These are phyloP conservation scores for Phrynocephalus vlangalii DNA, from an alignment of 2,797 vertebrate genomes.

Conservation along the genomic window DNA sequence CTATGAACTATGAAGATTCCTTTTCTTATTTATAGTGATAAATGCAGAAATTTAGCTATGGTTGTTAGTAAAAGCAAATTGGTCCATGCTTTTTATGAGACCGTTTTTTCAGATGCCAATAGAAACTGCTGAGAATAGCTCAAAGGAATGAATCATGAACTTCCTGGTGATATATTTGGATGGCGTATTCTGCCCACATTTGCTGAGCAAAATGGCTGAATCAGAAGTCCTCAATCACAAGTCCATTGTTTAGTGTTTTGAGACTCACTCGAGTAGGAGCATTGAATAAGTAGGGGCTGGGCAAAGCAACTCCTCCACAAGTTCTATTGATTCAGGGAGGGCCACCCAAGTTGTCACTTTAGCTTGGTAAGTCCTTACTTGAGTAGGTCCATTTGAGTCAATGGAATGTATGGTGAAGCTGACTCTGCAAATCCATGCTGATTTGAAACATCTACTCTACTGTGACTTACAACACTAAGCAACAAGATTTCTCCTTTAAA, in stretches of 20 bases:
- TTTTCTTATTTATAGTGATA: not conserved
- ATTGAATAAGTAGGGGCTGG: too few species aligned
- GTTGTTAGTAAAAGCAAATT: not conserved
- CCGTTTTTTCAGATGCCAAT: constrained; percentile 24
- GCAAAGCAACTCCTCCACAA: too few species aligned
- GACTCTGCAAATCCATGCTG: too few species aligned
- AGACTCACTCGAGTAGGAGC: too few species aligned
- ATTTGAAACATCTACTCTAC: too few species aligned
- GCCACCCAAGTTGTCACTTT: too few species aligned
- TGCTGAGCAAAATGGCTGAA: not conserved
- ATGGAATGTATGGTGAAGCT: too few species aligned
- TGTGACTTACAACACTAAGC: too few species aligned
- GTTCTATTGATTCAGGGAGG: too few species aligned
- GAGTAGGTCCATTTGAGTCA: too few species aligned
- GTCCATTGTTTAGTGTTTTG: too few species aligned
- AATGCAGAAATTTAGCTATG: not conserved
- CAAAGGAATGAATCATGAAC: constrained; percentile 21
- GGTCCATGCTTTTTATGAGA: not conserved
- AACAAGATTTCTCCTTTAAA: not conserved
- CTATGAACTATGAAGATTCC: not conserved
- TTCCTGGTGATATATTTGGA: constrained; percentile 31
- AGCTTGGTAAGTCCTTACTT: too few species aligned
- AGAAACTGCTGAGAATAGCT: constrained; percentile 61
- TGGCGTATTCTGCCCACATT: not conserved
- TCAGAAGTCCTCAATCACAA: not conserved